A percentile compares a stretch with the other conserved stretches of the same genome.
These are phyloP conservation scores for Philereme transversata DNA, from an alignment of 2,888 invertebrate genomes.

Conservation along the genomic window DNA sequence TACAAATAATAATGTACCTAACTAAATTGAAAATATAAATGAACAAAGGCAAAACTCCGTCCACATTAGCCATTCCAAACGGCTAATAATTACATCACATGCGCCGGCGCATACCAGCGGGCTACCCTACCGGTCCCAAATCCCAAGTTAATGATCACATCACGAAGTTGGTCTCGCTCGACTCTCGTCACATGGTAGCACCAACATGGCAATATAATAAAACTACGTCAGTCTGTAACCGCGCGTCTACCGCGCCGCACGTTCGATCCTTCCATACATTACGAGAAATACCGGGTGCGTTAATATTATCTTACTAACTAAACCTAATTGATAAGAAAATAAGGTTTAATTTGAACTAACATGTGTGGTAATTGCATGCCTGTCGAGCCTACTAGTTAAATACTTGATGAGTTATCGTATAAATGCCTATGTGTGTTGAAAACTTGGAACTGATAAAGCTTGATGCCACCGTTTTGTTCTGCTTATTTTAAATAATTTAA, in stretches of 20 bases:
- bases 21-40: too few relatives aligned
- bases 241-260: constrained; percentile 71
- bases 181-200: constrained; percentile 67
- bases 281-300: constrained; percentile 66
- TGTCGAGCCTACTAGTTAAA: constrained; percentile 40
- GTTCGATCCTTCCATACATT: constrained; percentile 50
- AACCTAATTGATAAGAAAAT: constrained; percentile 29
- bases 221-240: constrained; percentile 59
- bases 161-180: constrained; percentile 59
- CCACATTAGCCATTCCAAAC: too few relatives aligned
- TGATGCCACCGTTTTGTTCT: constrained; percentile 6
- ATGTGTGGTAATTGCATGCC: constrained; percentile 37
- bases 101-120: constrained; percentile 35
- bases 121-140: constrained; percentile 25
- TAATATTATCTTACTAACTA: constrained; percentile 33
- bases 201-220: constrained; percentile 64
- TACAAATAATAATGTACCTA: too few relatives aligned
- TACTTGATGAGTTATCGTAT: constrained; percentile 47
- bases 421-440: constrained; percentile 42
- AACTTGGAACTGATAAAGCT: constrained; percentile 19
- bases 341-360: constrained; percentile 23
- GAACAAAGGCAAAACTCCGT: too few relatives aligned
- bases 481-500: constrained; percentile 1
- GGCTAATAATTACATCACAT: not conserved
- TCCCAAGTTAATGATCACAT: constrained; percentile 56